Base-by-base conservation (phyloP, 2,888 invertebrate species). In the Microctonus aethiopoides region DNA sequence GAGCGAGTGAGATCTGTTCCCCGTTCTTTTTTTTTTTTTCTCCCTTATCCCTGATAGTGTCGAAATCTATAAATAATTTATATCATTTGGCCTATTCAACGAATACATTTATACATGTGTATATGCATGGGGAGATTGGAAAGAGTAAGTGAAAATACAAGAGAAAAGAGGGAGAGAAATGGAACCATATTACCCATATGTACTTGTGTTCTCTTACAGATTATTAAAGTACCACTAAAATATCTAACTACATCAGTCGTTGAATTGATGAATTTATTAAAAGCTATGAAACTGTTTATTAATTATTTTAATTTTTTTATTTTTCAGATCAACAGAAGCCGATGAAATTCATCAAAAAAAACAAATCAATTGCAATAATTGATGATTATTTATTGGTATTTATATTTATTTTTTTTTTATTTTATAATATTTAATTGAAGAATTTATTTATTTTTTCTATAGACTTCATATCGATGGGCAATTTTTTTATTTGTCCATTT, bases 51-150 rank as follows among this genome's bases (percentile, higher is more conserved):
- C 79, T 77, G 75, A 78, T 83, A 65, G 85, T 85, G 85, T 84
- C 84, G 84, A 85, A 84, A 85, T 84, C 85, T 80, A 85, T 85
- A 85, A 85, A 85, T 85, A 85, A 85, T 85, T 85, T 85, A 85
- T 85, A 85, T 85, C 84, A 85, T 85, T 85, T 85, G 85, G 81
- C 77, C 83, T 81, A 84, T 85, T 85, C 84, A 84, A 76, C 74
- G 77, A 65, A 73, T 62, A 46, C 16, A 46, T 46, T 9, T 46
- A 46, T 46, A 46, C 16, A 0, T 36, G 1, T 36, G 36, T 39
- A 46, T 16, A n/a, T 20, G 16, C 16, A n/a, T 6, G 61, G 52
- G 34, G 34, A 66, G 70, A 66, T 66, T 70, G 70, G 16, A 66
- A 65, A 61, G 69, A 51, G 41, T 20, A 36, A 57, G 41, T 39